Conservation (phyloP, 2,888 invertebrate species). For the Sympetrum striolatum region DNA sequence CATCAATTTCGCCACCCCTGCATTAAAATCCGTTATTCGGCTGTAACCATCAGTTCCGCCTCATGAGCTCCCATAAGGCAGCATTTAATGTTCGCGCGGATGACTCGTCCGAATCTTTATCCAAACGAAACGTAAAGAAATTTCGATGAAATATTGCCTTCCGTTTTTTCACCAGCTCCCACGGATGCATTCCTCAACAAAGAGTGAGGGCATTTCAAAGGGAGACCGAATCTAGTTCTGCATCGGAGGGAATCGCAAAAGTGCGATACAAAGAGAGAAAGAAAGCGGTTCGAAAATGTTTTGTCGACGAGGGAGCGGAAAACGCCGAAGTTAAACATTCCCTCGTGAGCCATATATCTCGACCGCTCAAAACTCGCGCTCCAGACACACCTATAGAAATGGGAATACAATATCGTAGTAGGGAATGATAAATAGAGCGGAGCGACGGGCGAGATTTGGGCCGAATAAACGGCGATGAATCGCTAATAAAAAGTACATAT, state of each 20-base stretch:
- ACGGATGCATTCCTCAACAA: not conserved
- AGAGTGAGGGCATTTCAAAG: not conserved
- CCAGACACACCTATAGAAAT: not conserved
- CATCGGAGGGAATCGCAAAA: conserved; percentile 16
- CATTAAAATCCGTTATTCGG: not conserved
- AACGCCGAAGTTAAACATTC: not conserved
- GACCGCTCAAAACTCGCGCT: not conserved
- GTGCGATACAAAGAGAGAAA: not conserved
- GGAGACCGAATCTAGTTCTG: conserved; percentile 7
- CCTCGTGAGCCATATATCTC: not conserved
- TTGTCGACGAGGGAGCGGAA: conserved; percentile 2
- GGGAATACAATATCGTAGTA: not conserved
- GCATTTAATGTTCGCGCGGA: not conserved
- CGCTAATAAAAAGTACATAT: not conserved
- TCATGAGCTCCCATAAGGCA: not conserved
- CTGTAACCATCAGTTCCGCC: not conserved
- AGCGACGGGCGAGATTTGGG: not conserved
- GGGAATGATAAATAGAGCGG: not conserved
- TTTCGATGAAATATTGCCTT: not conserved
- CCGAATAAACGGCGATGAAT: not conserved
- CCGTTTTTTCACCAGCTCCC: not conserved
- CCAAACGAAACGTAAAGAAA: not conserved
- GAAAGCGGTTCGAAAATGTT: not conserved
- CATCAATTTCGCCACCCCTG: no score
- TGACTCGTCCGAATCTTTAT: no score